Percentiles rank a stretch among this genome's conserved stretches.
Evolutionary conservation across 1,140 invertebrate genomes (phyloP).

Genomic region (Trichonephila clavata): DNA sequence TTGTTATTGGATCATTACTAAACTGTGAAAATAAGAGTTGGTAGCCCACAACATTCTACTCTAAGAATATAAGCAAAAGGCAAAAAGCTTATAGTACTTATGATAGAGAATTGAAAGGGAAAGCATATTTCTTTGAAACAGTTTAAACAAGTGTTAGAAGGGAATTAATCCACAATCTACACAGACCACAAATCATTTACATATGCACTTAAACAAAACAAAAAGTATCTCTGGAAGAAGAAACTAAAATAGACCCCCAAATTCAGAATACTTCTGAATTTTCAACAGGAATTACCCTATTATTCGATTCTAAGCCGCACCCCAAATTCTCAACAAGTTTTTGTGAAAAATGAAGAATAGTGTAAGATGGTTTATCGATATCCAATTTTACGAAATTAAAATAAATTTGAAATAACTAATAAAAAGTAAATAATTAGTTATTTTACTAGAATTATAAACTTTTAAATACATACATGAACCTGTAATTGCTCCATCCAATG

Average conservation of each 20-base stretch:
- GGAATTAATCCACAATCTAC: not conserved
- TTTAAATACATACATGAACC: no score
- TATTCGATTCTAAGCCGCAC: no score
- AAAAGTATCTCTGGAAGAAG: not conserved
- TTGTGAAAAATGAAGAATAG: no score
- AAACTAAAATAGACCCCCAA: not conserved
- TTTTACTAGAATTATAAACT: no score
- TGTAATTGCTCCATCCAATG: no score
- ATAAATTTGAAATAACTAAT: no score
- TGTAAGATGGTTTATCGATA: no score
- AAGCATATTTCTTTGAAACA: not conserved
- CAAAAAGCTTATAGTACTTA: not conserved
- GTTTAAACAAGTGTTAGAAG: not conserved
- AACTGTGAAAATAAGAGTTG: not conserved
- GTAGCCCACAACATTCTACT: not conserved
- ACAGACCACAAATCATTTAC: not conserved
- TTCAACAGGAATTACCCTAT: not conserved
- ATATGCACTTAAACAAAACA: not conserved
- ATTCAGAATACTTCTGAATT: not conserved
- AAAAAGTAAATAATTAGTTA: no score
- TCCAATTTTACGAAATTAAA: no score
- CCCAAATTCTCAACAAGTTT: no score
- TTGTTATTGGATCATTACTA: not conserved
- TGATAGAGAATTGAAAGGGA: not conserved
- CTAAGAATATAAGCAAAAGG: not conserved